Conservation (phyloP, 30 jellyfish, hydroid and myxozoan species). For the Aurelia coerulea region DNA sequence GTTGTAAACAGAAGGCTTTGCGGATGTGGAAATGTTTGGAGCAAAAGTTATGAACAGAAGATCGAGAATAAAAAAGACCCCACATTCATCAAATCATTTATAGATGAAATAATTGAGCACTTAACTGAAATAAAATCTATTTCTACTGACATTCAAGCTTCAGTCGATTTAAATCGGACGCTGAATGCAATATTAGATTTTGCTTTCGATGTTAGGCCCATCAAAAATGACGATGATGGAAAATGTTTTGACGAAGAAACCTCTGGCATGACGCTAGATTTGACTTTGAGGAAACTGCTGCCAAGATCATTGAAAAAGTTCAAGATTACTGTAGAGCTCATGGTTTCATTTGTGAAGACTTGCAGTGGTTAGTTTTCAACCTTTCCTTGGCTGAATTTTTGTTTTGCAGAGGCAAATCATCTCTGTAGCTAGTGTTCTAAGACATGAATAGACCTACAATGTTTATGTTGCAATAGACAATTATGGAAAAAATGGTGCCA, state of each 20-base stretch:
- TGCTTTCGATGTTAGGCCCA: background rate
- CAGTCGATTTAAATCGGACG: background rate
- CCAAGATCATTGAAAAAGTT: conserved; percentile 74
- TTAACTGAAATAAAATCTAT: too few species aligned
- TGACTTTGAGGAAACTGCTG: conserved; percentile 47
- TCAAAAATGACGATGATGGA: background rate
- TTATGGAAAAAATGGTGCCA: too few species aligned
- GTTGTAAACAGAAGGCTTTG: conserved; percentile 85
- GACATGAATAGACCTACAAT: too few species aligned
- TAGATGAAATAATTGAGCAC: background rate
- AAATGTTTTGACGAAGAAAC: background rate
- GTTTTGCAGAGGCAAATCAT: too few species aligned
- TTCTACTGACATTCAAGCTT: background rate
- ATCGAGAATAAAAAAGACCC: background rate
- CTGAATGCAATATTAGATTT: background rate
- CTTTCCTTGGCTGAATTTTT: too few species aligned
- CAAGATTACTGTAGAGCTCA: conserved; percentile 44
- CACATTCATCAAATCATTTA: background rate
- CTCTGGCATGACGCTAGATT: background rate
- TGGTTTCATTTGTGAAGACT: background rate
- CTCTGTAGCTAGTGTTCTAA: too few species aligned
- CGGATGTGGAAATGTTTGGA: conserved; percentile 70
- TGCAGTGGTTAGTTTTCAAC: too few species aligned
- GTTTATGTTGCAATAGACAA: too few species aligned
- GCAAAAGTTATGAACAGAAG: background rate